A percentile compares a stretch with the other conserved stretches of the same genome.
phyloP scores from a whole-genome alignment of 2,113 vertebrate genomes.

The Chrysemys picta region DNA sequence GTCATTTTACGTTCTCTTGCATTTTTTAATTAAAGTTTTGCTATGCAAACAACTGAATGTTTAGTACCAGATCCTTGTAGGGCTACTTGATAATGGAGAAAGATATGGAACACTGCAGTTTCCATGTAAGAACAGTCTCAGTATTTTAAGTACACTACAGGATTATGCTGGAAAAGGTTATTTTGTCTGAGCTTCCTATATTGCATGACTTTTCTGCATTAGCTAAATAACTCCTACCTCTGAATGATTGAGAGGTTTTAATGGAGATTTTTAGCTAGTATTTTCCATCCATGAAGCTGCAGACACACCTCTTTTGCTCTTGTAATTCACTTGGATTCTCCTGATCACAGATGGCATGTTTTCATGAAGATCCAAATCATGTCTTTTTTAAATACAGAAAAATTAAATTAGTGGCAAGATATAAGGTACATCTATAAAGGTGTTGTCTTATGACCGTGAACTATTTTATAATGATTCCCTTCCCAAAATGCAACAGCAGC shows the following conservation, averaged over 20 bases:
- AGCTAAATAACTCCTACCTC: not conserved
- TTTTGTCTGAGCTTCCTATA: not conserved
- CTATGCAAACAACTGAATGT: not conserved
- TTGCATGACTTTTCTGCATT: not conserved
- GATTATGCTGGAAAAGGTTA: not conserved
- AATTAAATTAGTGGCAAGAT: not conserved
- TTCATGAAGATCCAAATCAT: not conserved
- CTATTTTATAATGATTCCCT: not conserved
- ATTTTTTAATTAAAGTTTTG: not conserved
- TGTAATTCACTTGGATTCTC: not conserved
- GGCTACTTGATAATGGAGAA: not conserved
- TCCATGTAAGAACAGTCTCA: not conserved
- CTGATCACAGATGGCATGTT: not conserved
- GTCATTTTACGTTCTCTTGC: not conserved
- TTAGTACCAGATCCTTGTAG: not conserved
- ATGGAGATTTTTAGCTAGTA: not conserved
- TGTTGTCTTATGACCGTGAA: no score
- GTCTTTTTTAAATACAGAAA: not conserved
- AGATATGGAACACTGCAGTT: not conserved
- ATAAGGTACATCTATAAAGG: not conserved
- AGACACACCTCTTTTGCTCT: not conserved
- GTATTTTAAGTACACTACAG: not conserved
- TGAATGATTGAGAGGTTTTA: not conserved
- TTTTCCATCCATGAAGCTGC: not conserved
- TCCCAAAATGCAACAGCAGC: not conserved